These are phyloP conservation scores for Drosophila vallismaia DNA, from an alignment of 2,888 invertebrate genomes.

Conservation along the genomic window DNA sequence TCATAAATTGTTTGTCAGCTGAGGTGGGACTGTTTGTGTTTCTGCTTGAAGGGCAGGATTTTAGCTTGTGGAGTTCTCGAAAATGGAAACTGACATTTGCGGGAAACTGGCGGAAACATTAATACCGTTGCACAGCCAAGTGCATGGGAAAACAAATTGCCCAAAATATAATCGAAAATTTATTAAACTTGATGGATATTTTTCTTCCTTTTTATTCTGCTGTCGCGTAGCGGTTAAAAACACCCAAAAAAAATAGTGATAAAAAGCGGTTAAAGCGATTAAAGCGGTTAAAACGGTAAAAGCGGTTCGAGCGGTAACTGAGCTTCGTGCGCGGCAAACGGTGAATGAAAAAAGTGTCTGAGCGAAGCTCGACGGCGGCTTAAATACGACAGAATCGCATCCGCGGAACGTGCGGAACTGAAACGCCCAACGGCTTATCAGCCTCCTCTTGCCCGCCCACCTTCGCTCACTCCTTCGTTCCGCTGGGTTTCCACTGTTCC, in stretches of 20 bases:
- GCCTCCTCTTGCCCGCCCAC: neutral
- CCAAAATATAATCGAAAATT: neutral
- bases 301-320: slow-evolving; percentile 5
- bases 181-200: neutral
- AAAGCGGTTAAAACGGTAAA: neutral
- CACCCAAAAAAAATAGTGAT: neutral
- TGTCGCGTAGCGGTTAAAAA: neutral
- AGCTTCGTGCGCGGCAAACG: slow-evolving; percentile 73
- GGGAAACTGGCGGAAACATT: slow-evolving; percentile 60
- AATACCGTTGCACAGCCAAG: slow-evolving; percentile 56
- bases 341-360: slow-evolving; percentile 76
- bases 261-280: neutral
- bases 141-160: slow-evolving; percentile 7
- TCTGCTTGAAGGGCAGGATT: slow-evolving; percentile 42
- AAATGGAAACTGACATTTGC: slow-evolving; percentile 16
- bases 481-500: slow-evolving; percentile 17
- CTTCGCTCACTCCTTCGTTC: slow-evolving; percentile 1
- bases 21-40: slow-evolving; percentile 45
- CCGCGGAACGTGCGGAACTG: slow-evolving; percentile 44
- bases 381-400: slow-evolving; percentile 37
- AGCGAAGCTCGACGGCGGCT: slow-evolving; percentile 44
- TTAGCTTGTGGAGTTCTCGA: slow-evolving; percentile 37
- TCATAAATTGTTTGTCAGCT: slow-evolving; percentile 33
- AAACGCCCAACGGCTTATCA: slow-evolving; percentile 41
- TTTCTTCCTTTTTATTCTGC: neutral